Evolutionary conservation across 2,113 vertebrate genomes (phyloP).

Genomic region (Chionis minor): DNA sequence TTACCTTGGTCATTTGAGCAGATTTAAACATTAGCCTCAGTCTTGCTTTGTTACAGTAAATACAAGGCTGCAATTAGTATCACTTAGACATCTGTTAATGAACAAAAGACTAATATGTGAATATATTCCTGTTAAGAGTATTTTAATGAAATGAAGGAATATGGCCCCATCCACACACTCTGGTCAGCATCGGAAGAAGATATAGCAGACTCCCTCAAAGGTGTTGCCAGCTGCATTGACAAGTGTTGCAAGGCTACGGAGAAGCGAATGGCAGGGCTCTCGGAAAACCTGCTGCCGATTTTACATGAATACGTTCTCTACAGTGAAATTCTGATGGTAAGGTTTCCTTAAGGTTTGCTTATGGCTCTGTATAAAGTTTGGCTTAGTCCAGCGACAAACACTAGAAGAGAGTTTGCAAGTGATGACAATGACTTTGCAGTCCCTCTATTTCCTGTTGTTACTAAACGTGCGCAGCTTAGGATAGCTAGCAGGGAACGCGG

Average conservation of each 20-base stretch:
- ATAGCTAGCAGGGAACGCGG: fast-evolving
- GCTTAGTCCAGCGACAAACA: not conserved
- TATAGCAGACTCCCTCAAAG: slow-evolving; percentile 80
- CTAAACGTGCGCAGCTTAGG: not conserved
- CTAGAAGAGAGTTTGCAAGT: not conserved
- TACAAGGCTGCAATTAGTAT: not conserved
- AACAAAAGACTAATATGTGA: not conserved
- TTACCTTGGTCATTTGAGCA: not conserved
- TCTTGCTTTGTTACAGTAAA: not conserved
- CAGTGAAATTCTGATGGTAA: slow-evolving; percentile 89
- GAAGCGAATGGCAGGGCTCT: slow-evolving; percentile 78
- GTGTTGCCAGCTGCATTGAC: slow-evolving; percentile 83
- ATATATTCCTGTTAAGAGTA: slow-evolving; percentile 77
- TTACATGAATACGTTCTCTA: slow-evolving; percentile 93
- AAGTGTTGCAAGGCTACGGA: slow-evolving; percentile 83
- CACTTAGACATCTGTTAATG: not conserved
- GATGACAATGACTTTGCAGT: not conserved
- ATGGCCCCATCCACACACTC: slow-evolving; percentile 79
- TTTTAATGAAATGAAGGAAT: slow-evolving; percentile 87
- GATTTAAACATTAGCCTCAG: not conserved
- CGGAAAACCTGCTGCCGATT: slow-evolving; percentile 80
- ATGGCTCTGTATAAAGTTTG: not conserved
- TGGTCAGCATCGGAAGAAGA: slow-evolving; percentile 88
- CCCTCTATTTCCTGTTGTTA: not conserved
- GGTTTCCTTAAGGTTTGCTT: not conserved